Percentiles rank a stretch among this genome's conserved stretches.
Conservation (phyloP, 2,113 vertebrate species). For the Poeciliopsis retropinna region DNA sequence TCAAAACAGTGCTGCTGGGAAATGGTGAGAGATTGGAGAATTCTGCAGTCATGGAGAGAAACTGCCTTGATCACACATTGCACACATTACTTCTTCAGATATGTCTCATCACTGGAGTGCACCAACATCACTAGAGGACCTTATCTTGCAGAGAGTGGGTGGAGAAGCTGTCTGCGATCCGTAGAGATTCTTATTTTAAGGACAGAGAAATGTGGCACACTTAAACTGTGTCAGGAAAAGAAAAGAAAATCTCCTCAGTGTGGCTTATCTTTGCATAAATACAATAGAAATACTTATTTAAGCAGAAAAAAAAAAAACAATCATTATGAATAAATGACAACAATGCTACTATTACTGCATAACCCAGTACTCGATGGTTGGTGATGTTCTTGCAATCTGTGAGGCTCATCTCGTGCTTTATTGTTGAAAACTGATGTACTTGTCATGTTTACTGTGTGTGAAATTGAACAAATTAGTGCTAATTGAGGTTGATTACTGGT, state of each 20-base stretch:
- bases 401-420: not conserved
- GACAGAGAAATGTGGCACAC: slow-evolving; percentile 18
- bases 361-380: not conserved
- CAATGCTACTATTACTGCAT: not conserved
- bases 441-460: not conserved
- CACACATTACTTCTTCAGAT: not conserved
- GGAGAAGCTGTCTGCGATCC: slow-evolving; percentile 9
- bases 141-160: not conserved
- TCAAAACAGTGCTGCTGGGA: not conserved
- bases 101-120: not conserved
- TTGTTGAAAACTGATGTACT: not conserved
- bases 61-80: not conserved
- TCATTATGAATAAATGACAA: not conserved
- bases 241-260: not conserved
- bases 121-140: not conserved
- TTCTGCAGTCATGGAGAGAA: not conserved
- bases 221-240: slow-evolving; percentile 14
- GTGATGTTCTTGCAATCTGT: rapidly evolving
- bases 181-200: slow-evolving; percentile 43
- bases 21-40: not conserved
- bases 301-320: not conserved
- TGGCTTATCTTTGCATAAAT: slow-evolving; percentile 3
- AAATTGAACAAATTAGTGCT: not conserved
- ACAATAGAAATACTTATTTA: not conserved
- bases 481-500: not conserved